phyloP scores from a whole-genome alignment of 1,140 invertebrate genomes.

The Procambarus virginalis region DNA sequence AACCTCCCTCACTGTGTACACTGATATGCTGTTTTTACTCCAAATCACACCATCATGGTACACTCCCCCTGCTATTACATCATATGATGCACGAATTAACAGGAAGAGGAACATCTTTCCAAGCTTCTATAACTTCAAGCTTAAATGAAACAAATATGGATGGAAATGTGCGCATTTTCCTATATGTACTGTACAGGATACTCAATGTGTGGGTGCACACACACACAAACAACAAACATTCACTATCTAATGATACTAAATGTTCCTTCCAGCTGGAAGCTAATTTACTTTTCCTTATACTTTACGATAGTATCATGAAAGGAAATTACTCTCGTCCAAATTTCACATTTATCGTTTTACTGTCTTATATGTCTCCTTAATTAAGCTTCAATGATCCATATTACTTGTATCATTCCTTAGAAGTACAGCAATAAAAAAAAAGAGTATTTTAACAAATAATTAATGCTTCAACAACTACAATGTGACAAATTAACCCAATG shows the following conservation, averaged over 20 bases:
- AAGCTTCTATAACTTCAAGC: neutral
- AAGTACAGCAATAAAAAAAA: no score
- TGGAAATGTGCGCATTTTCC: neutral
- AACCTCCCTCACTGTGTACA: neutral
- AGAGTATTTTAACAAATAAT: no score
- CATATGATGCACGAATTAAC: neutral
- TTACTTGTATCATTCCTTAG: no score
- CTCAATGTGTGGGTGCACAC: neutral
- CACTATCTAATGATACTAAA: no score
- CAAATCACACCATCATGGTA: neutral
- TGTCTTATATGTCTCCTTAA: no score
- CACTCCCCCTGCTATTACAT: neutral
- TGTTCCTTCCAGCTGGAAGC: neutral
- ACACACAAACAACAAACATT: neutral
- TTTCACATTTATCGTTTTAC: no score
- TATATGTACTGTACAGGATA: neutral
- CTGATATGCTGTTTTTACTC: neutral
- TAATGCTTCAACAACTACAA: no score
- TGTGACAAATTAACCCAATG: no score
- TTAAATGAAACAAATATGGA: neutral
- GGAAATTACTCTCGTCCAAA: no score
- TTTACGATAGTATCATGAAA: no score
- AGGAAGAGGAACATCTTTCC: neutral
- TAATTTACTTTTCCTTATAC: neutral
- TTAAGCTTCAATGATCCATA: no score